phyloP scores from a whole-genome alignment of 2,797 vertebrate species.

The Anabas testudineus region DNA sequence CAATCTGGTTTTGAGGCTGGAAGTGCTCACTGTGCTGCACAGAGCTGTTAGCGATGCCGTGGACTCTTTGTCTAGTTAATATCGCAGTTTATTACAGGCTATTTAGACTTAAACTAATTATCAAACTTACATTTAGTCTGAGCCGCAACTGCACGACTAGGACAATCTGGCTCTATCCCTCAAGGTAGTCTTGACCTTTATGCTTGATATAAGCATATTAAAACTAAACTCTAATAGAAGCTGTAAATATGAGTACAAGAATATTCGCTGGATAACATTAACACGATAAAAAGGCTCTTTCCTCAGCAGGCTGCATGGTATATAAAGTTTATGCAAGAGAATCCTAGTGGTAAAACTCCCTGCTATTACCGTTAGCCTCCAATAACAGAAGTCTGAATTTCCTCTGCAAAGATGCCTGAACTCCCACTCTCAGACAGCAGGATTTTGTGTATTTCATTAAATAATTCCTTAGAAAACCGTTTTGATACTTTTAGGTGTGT shows the following conservation, averaged over 20 bases:
- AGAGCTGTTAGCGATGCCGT: neutral
- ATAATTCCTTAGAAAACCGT: slow-evolving; percentile 16
- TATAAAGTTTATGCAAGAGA: slow-evolving; percentile 23
- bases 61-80: neutral
- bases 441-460: slow-evolving; percentile 16
- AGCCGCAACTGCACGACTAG: neutral
- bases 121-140: neutral
- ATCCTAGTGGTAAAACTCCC: slow-evolving; percentile 14
- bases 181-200: slow-evolving; percentile 3
- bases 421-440: slow-evolving; percentile 20
- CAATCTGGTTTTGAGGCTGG: neutral
- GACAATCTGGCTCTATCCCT: neutral
- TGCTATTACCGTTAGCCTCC: slow-evolving; percentile 15
- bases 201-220: neutral
- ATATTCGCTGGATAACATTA: slow-evolving; percentile 1
- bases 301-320: slow-evolving; percentile 5
- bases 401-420: slow-evolving; percentile 32
- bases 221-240: neutral
- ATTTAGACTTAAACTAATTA: neutral
- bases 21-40: neutral
- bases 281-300: slow-evolving; percentile 4
- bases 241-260: slow-evolving; percentile 1
- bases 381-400: slow-evolving; percentile 21
- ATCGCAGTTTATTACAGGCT: neutral
- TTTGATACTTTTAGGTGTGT: slow-evolving; percentile 16